Conservation (phyloP, 1,140 invertebrate species). For the Halesus radiatus region DNA sequence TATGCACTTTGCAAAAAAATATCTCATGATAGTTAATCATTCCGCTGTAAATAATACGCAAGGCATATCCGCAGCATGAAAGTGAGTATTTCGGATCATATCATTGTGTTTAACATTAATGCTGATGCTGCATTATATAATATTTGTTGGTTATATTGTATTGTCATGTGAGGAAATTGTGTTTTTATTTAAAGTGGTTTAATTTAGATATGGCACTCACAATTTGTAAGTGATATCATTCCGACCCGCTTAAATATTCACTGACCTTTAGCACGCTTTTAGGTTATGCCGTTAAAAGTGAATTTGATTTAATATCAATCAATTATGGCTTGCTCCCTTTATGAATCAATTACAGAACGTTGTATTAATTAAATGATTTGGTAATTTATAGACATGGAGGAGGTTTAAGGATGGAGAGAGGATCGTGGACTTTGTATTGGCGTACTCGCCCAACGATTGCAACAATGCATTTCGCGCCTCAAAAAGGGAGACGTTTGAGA, state of each 20-base stretch:
- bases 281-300: neutral
- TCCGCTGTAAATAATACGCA: no score
- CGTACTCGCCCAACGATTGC: conserved; percentile 68
- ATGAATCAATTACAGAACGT: neutral
- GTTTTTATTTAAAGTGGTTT: no score
- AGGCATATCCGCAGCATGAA: no score
- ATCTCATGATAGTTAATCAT: no score
- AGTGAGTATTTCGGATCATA: no score
- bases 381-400: conserved; percentile 60
- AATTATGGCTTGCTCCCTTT: neutral
- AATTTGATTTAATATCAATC: neutral
- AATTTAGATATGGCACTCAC: no score
- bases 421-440: conserved; percentile 78
- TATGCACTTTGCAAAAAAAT: no score
- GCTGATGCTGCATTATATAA: no score
- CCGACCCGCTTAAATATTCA: neutral
- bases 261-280: conserved; percentile 9
- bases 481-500: conserved; percentile 73
- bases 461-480: conserved; percentile 64
- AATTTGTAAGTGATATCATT: neutral
- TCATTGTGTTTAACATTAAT: no score
- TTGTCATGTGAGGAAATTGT: no score
- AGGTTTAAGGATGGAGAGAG: conserved; percentile 64
- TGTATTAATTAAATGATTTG: neutral
- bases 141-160: no score